phyloP scores from a whole-genome alignment of 2,888 invertebrate genomes.

The Orgyia antiqua region DNA sequence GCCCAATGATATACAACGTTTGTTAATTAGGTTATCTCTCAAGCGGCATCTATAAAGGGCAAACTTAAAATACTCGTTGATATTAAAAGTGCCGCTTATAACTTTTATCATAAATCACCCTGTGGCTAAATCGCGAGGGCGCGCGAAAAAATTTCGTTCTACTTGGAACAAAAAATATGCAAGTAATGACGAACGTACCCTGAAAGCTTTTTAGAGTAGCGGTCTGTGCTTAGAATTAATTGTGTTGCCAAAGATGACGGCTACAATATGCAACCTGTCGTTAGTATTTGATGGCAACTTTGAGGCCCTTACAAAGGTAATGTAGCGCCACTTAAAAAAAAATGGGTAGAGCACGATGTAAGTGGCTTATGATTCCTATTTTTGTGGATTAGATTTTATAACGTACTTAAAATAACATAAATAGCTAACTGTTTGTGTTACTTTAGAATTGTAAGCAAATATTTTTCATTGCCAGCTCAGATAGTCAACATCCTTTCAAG shows the following conservation, averaged over 20 bases:
- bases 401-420: no score
- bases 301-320: not conserved
- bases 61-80: conserved; percentile 65
- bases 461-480: no score
- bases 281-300: not conserved
- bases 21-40: conserved; percentile 75
- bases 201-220: conserved; percentile 72
- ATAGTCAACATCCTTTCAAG: no score
- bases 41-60: conserved; percentile 71
- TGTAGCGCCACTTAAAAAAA: no score
- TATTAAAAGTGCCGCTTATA: conserved; percentile 72
- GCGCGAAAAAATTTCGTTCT: conserved; percentile 66
- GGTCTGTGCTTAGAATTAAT: conserved; percentile 68
- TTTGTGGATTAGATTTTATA: no score
- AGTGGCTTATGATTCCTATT: no score
- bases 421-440: no score
- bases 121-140: conserved; percentile 59
- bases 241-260: conserved; percentile 31
- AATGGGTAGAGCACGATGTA: no score
- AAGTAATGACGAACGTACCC: conserved; percentile 70
- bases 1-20: conserved; percentile 66
- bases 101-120: conserved; percentile 76
- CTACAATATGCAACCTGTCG: conserved; percentile 18
- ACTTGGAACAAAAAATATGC: conserved; percentile 71
- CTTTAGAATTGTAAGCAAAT: no score